Evolutionary conservation across 2,113 vertebrate species (phyloP).

Genomic region (Bucco capensis): DNA sequence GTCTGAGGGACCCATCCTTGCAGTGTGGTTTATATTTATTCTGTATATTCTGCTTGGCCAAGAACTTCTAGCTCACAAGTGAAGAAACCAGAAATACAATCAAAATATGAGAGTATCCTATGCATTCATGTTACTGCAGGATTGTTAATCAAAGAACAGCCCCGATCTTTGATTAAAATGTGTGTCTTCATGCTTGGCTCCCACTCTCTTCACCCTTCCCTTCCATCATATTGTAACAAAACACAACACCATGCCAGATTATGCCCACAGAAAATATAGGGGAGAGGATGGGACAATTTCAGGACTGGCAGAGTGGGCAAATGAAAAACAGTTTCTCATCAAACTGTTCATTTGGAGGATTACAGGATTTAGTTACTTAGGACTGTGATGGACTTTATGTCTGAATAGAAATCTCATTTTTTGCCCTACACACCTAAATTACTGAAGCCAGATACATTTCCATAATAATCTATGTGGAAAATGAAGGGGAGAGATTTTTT

Average conservation of each 20-base stretch:
- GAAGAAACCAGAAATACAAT: not conserved
- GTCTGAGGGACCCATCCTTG: not conserved
- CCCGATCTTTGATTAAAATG: not conserved
- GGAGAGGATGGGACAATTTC: not conserved
- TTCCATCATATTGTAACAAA: not conserved
- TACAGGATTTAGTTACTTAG: not conserved
- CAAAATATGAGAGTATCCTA: not conserved
- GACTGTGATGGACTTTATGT: not conserved
- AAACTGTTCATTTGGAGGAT: not conserved
- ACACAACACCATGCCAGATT: not conserved
- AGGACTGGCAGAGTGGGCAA: not conserved
- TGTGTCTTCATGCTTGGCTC: not conserved
- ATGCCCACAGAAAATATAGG: not conserved
- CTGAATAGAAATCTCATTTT: not conserved
- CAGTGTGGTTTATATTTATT: slow-evolving; percentile 23
- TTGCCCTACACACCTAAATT: not conserved
- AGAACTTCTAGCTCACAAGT: slow-evolving; percentile 11
- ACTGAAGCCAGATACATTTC: not conserved
- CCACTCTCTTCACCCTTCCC: not conserved
- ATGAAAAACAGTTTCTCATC: not conserved
- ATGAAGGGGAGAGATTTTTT: not conserved
- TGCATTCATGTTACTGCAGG: not conserved
- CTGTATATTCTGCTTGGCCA: slow-evolving; percentile 36
- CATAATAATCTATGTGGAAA: not conserved
- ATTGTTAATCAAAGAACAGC: not conserved